Base-by-base conservation (phyloP, 2,113 vertebrate species). In the Anarrhichthys ocellatus region DNA sequence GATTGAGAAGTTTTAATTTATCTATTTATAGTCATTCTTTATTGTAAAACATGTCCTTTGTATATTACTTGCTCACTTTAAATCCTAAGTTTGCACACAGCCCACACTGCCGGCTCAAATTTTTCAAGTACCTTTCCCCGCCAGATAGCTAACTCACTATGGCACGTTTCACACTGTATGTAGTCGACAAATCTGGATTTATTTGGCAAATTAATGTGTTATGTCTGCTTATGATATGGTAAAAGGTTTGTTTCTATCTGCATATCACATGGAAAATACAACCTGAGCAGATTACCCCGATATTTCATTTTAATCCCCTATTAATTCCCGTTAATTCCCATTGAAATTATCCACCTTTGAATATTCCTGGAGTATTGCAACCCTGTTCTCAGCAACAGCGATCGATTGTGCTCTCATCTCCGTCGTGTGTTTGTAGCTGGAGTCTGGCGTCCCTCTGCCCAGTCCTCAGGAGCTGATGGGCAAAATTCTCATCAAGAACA, bases 401-500 rank as follows among this genome's bases (percentile, higher is more conserved):
- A 22, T 13, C n/a, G 20, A 4, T 22, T 32, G 20, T 27, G 0
- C 10, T 69, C 5, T 80, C 6, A 11, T 42, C 24, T 36, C 20
- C 9, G 1, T 32, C 67, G 46, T 71, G 62, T 85, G 10, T 76
- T 22, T 86, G 68, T 36, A 99, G 98, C 95, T 99, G 82, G 98
- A 99, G 87, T 82, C 97, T 5, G 97, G 97, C 0, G 94, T 97
- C 83, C 96, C 97, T 29, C 96, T 99, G 85, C 98, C 98, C 74
- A 99, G 98, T 84, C 98, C 98, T 63, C 96, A 95, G 92, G 98
- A 99, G 90, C 95, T 99, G 85, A 97, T 97, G 96, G 98, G 98
- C 59, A 99, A 99, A 94, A 99, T 99, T 48, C 95, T 99, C 78
- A 96, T 99, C 89, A 99, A 99, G 93, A 99, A 99, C 93, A 99